A percentile compares a stretch with the other conserved stretches of the same genome.
Conservation (phyloP, 2,888 invertebrate species). For the Drosophila nigritarsus region DNA sequence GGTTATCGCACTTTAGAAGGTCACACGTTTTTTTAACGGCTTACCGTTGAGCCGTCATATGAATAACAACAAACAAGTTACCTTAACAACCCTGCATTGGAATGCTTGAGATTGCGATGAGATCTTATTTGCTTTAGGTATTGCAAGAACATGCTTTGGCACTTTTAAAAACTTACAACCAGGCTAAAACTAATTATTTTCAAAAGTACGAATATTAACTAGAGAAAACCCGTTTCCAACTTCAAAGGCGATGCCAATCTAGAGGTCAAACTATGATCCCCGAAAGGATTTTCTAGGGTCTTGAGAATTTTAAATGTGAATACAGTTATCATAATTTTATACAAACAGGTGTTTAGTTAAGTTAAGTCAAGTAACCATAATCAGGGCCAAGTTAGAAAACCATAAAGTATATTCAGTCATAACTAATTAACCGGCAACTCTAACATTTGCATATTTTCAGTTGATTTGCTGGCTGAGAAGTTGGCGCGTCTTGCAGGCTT, state of each 20-base stretch:
- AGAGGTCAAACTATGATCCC: neutral
- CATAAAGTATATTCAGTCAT: neutral
- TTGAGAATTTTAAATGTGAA: neutral
- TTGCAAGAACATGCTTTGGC: neutral
- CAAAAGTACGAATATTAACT: neutral
- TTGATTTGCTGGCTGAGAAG: conserved; percentile 5
- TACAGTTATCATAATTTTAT: too few relatives aligned
- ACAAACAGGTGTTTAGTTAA: neutral
- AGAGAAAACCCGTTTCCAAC: neutral
- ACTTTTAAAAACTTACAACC: neutral
- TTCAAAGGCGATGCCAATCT: neutral
- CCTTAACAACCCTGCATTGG: neutral
- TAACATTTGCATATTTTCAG: neutral
- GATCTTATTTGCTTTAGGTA: neutral
- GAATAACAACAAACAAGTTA: conserved; percentile 16
- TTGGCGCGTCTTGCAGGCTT: conserved; percentile 5
- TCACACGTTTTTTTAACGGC: neutral
- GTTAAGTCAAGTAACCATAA: neutral
- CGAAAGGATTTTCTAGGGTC: neutral
- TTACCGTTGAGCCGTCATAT: conserved; percentile 7
- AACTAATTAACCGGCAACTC: neutral
- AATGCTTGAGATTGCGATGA: neutral
- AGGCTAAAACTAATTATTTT: neutral
- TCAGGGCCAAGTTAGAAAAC: neutral
- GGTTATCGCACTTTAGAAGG: conserved; percentile 13